Evolutionary conservation across 2,888 invertebrate genomes (phyloP), one percentile per base, ranked within the genome.

Genomic region (Antitype chi): DNA sequence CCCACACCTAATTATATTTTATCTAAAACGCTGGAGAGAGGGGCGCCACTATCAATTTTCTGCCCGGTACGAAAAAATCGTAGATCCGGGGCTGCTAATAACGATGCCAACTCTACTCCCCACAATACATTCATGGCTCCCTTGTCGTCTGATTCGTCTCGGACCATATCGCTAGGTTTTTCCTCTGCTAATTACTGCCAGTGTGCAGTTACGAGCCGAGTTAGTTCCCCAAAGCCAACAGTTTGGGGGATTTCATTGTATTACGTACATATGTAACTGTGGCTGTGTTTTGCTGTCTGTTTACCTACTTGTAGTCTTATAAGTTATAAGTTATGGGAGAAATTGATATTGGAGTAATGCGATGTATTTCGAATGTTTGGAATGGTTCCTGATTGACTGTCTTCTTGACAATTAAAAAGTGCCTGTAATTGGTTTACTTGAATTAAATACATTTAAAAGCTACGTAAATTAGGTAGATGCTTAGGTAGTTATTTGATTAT

Each of bases 141-240:
- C 0, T 2, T n/a, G 67, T 49, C 63, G 77, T 78, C 84, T 87
- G 91, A 94, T 93, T 92, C 94, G 94, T 94, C 93, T 90, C 94
- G 94, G 91, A 91, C 93, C 94, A 94, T 94, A 93, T 94, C 94
- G 94, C 90, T 89, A 88, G 91, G 93, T 94, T 93, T 92, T 94
- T 93, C 93, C 92, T 84, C 83, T 82, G 91, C 94, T 95, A 94
- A 95, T 95, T 95, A 93, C 94, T 86, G 82, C 84, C 86, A 82
- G 84, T 85, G 90, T 84, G 86, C 89, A 87, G 89, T 88, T 90
- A 90, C 90, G 91, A 87, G 80, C 71, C 57, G 85, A 87, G 89
- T 88, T 90, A 83, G 88, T 85, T 84, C 82, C 74, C 84, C 78
- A 87, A 86, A 89, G 87, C 85, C 90, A 87, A 88, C 87, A 86